Evolutionary conservation across 2,113 vertebrate genomes (phyloP).

Genomic region (Lamprotornis superbus): DNA sequence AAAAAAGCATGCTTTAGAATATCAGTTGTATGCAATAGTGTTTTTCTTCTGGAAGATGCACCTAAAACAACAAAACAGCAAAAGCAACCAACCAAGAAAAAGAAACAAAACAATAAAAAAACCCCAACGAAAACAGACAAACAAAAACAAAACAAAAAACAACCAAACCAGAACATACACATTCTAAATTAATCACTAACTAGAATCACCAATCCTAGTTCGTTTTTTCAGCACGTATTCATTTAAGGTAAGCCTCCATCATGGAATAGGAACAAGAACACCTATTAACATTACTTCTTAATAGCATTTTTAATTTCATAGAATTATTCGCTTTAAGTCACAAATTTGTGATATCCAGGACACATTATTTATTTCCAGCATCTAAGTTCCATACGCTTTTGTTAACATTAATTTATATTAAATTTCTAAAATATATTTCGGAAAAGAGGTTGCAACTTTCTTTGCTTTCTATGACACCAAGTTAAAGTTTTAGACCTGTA

Average conservation of each 20-base stretch:
- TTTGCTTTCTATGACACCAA: background rate
- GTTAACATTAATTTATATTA: background rate
- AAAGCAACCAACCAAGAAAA: background rate
- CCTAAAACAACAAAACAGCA: background rate
- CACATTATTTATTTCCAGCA: background rate
- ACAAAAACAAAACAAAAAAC: background rate
- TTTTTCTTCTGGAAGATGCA: background rate
- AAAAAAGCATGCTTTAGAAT: background rate
- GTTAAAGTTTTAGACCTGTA: background rate
- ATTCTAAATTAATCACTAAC: background rate
- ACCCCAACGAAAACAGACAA: background rate
- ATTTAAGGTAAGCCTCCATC: fast-evolving
- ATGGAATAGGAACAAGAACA: background rate
- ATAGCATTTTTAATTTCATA: background rate
- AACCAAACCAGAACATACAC: fast-evolving
- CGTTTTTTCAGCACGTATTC: background rate
- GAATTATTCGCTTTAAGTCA: background rate
- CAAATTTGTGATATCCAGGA: background rate
- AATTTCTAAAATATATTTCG: background rate
- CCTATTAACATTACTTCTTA: background rate
- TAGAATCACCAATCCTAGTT: background rate
- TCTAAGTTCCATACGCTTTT: fast-evolving
- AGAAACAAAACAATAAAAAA: too few relatives aligned
- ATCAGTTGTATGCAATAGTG: background rate
- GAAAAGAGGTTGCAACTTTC: background rate